Base-by-base conservation (phyloP, 2,888 invertebrate species). In the Hoplodrina blanda region DNA sequence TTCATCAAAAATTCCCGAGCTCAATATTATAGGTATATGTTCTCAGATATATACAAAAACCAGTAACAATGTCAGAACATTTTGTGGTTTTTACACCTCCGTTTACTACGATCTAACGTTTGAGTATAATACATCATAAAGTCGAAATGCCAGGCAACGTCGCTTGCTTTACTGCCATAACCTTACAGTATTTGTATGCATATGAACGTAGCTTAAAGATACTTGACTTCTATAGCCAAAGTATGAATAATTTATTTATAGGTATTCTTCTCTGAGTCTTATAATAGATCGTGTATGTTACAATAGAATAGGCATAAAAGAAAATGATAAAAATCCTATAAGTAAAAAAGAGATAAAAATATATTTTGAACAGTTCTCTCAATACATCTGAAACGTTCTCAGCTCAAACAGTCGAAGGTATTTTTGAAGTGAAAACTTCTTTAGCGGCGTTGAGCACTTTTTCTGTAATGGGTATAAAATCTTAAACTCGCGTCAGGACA, bases 41-140 rank as follows among this genome's bases (percentile, higher is more conserved):
- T 8, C 19, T 8, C 10, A 19, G 13, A 19, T 19, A 50, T 19
- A n/a, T 13, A 54, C 41, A 57, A 65, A 37, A 44, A 53, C 49
- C 33, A 30, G 52, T 33, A 10, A 74, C 80, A 68, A 50, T 59
- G 50, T 69, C 54, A 67, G 30, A 62, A 46, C 19, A 69, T 80
- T 80, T 64, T n/a, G 60, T 37, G 57, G 63, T 83, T 76, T 81
- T 77, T 77, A 83, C 73, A 76, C 49, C 83, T 62, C 54, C 30
- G 62, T 82, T 76, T 80, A 82, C 17, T 70, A 68, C 64, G 25
- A 46, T 56, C 49, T 69, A n/a, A 56, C 80, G 56, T 63, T 80
- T 76, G 44, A 69, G 68, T 37, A 63, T 69, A 80, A 81, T 62
- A 67, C 52, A 63, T 71, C 80, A 62, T 83, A 83, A 83, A 76